A percentile compares a stretch with the other conserved stretches of the same genome.
Evolutionary conservation across 1,140 invertebrate species (phyloP).

Genomic region (Solen grandis): DNA sequence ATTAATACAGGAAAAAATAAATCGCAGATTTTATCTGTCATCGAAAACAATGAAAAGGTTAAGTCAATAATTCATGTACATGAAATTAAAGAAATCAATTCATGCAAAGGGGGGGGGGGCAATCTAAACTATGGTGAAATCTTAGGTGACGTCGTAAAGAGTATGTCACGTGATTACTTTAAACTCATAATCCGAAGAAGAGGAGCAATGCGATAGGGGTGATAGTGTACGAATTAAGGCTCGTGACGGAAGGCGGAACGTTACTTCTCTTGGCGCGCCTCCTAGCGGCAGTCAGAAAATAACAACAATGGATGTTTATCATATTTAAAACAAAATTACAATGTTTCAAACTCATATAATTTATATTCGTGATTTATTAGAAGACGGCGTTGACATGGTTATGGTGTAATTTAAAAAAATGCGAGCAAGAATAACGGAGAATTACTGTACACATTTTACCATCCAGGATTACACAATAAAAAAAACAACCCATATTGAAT

Average conservation of each 20-base stretch:
- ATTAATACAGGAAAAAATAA: too few species aligned
- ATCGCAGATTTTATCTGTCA: background rate
- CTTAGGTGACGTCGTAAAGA: background rate
- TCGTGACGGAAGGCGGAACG: background rate
- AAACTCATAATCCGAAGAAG: conserved; percentile 12
- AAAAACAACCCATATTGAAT: too few species aligned
- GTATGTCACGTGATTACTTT: background rate
- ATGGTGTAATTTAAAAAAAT: too few species aligned
- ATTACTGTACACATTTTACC: too few species aligned
- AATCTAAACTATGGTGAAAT: background rate
- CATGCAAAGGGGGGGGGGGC: background rate
- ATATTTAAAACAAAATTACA: too few species aligned
- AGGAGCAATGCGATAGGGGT: background rate
- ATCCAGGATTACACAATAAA: too few species aligned
- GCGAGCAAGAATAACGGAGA: too few species aligned
- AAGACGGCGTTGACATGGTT: too few species aligned
- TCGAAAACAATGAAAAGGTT: background rate
- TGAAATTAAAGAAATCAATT: background rate
- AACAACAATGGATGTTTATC: background rate
- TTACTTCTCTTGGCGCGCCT: background rate
- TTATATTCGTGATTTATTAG: too few species aligned
- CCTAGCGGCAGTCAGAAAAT: background rate
- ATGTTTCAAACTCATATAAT: too few species aligned
- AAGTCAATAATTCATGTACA: background rate
- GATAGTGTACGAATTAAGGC: conserved; percentile 13